A percentile compares a stretch with the other conserved stretches of the same genome.
These are phyloP conservation scores for Laothoe populi DNA, from an alignment of 2,888 invertebrate species.

Conservation along the genomic window DNA sequence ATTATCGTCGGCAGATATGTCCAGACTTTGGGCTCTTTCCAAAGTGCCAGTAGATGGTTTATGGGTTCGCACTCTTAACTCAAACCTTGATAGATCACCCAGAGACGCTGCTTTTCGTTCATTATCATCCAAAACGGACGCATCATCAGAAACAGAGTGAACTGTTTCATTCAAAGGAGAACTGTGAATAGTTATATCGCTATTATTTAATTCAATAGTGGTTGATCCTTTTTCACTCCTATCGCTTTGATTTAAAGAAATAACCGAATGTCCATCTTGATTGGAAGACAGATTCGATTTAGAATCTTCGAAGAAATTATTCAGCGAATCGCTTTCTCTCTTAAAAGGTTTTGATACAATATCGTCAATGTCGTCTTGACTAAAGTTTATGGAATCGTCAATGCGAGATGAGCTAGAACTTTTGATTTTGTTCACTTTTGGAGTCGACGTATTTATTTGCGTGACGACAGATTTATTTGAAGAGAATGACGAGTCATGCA, in stretches of 20 bases:
- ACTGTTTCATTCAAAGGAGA: constrained; percentile 84
- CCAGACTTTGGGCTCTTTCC: constrained; percentile 92
- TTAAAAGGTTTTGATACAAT: constrained; percentile 79
- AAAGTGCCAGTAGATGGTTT: constrained; percentile 85
- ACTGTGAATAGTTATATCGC: constrained; percentile 90
- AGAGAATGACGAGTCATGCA: constrained; percentile 56
- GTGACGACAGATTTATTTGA: constrained; percentile 54
- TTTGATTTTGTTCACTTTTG: constrained; percentile 74
- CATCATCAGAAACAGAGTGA: constrained; percentile 73
- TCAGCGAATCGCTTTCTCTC: constrained; percentile 77
- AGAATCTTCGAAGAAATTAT: constrained; percentile 76
- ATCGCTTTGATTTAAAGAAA: constrained; percentile 77
- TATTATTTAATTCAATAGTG: constrained; percentile 89
- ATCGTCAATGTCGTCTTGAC: constrained; percentile 82
- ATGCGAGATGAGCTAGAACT: constrained; percentile 54
- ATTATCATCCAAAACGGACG: constrained; percentile 83
- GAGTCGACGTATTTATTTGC: constrained; percentile 77
- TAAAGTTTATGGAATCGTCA: constrained; percentile 76
- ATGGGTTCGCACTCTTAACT: constrained; percentile 70
- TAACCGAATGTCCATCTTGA: constrained; percentile 72
- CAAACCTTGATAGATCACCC: constrained; percentile 90
- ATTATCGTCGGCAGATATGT: constrained; percentile 86
- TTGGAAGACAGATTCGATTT: constrained; percentile 80
- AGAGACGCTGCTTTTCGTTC: constrained; percentile 91
- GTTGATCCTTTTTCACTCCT: constrained; percentile 84